Evolutionary conservation across 2,888 invertebrate species (phyloP), one percentile per base, ranked within the genome.

Genomic region (Acanthacorydalis orientalis): DNA sequence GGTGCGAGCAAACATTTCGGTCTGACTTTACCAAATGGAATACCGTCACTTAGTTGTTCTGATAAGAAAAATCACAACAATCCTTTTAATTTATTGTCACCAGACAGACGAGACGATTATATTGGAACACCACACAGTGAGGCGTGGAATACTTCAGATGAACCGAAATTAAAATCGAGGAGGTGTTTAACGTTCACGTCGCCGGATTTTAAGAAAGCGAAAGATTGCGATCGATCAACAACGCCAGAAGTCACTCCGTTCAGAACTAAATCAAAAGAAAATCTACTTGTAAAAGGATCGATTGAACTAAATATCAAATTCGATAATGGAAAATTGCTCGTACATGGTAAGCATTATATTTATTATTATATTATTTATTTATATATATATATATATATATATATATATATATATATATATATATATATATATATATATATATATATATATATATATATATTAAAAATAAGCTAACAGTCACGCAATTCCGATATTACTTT

Each of bases 171-270:
- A 33, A 56, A 64, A 32, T 63, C 65, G 23, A 56, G 68, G 39
- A 58, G 67, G 50, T 69, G 69, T 56, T 57, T 68, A 43, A 52
- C 59, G 9, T 69, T 68, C 48, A 63, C 63, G 31, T 65, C 67
- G 10, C 64, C 65, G 9, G 44, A 51, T 47, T 23, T 23, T 23
- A 23, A 23, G 23, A 23, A 23, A 23, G 23, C 6, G 31, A 53
- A 44, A 39, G 51, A 50, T 46, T 47, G 41, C 43, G 50, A 45
- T 42, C 14, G 35, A 16, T 33, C 43, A 8, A 47, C 49, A 8
- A 46, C 48, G 1, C 50, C 43, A 12, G 12, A 31, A 31, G 31
- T 43, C 23, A 16, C 14, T 39, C 12, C 23, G 31, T 35, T 14
- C 47, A 37, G 35, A 16, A 33, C 31, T 14, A 34, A 31, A 32